phyloP scores from a whole-genome alignment of 1,140 invertebrate species.

The Anastatus disparis region DNA sequence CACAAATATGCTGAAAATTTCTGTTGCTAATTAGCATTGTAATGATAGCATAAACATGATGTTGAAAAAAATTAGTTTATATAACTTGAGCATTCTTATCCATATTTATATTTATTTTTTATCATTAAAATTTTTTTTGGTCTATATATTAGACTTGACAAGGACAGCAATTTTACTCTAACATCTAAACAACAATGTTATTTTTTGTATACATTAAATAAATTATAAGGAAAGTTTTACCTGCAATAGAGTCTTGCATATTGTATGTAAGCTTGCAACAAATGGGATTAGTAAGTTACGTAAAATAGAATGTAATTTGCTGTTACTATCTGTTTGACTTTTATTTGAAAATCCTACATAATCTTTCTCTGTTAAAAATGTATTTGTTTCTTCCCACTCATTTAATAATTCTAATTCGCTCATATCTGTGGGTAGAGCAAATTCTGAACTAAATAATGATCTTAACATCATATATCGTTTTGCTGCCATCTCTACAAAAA shows the following conservation, averaged over 20 bases:
- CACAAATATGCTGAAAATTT: no score
- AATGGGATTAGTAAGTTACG: slow-evolving; percentile 67
- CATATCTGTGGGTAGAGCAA: slow-evolving; percentile 61
- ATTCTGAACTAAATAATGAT: slow-evolving; percentile 69
- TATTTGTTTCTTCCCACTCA: slow-evolving; percentile 66
- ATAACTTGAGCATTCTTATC: no score
- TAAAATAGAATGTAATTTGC: slow-evolving; percentile 62
- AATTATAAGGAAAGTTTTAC: slow-evolving; percentile 49
- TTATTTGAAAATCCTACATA: slow-evolving; percentile 54
- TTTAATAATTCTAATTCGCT: slow-evolving; percentile 57
- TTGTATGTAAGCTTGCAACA: slow-evolving; percentile 61
- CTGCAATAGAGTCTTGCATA: slow-evolving; percentile 58
- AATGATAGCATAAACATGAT: no score
- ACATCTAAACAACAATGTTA: no score
- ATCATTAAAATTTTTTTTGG: no score
- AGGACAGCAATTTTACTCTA: no score
- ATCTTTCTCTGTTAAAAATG: slow-evolving; percentile 61
- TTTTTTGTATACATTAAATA: no score
- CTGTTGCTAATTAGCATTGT: no score
- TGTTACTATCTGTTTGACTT: slow-evolving; percentile 45
- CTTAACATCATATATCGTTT: slow-evolving; percentile 65
- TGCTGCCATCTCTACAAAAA: slow-evolving; percentile 63
- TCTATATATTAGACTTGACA: no score
- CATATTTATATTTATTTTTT: no score
- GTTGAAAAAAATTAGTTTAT: no score